Conservation (phyloP, 35 echinoderm and acorn worm genomes). For the Anneissia japonica region DNA sequence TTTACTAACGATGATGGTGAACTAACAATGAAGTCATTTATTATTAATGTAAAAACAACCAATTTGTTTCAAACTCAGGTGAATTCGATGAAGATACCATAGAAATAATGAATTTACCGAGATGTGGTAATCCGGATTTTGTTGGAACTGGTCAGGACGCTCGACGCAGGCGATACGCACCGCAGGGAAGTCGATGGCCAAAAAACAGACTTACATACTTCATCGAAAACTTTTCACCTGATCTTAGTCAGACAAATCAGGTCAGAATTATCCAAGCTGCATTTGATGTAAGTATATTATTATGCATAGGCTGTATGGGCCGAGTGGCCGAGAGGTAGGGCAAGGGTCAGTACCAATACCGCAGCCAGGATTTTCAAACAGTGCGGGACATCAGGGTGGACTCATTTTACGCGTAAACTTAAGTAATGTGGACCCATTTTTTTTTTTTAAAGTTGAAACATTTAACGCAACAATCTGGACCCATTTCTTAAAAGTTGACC, state of each 20-base stretch:
- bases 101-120: constrained; percentile 36
- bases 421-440: too few relatives aligned
- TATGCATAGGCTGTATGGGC: too few relatives aligned
- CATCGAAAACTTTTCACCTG: neutral
- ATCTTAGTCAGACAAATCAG: neutral
- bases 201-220: neutral
- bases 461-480: too few relatives aligned
- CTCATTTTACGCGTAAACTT: too few relatives aligned
- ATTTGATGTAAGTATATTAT: constrained; percentile 10
- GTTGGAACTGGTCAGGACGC: constrained; percentile 25
- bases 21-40: too few relatives aligned
- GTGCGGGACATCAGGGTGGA: too few relatives aligned
- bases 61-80: constrained; percentile 6
- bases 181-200: neutral
- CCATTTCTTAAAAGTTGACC: too few relatives aligned
- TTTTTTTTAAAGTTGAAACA: too few relatives aligned
- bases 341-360: too few relatives aligned
- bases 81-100: constrained; percentile 37
- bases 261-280: neutral
- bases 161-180: neutral
- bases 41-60: neutral
- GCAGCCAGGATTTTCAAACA: too few relatives aligned
- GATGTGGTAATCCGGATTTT: constrained; percentile 49
- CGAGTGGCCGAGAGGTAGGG: too few relatives aligned
- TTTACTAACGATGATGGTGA: too few relatives aligned